These are phyloP conservation scores for Gallinago jamesoni DNA, from an alignment of 2,113 vertebrate genomes.

Conservation along the genomic window DNA sequence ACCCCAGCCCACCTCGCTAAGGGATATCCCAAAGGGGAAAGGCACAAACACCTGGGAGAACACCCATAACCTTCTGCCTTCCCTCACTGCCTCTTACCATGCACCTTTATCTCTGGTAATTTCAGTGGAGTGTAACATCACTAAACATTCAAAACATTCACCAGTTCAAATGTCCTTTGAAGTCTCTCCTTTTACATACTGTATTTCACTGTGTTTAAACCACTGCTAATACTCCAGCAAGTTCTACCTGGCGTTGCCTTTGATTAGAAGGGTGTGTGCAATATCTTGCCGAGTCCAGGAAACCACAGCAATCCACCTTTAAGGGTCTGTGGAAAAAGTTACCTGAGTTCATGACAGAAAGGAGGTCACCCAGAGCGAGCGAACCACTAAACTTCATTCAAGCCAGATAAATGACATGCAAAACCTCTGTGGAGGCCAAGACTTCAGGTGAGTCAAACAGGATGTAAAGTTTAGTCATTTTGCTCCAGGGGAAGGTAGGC, in stretches of 20 bases:
- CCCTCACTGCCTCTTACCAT: not conserved
- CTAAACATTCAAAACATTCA: not conserved
- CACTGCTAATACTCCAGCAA: not conserved
- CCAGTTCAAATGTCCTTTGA: not conserved
- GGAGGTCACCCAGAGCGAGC: not conserved
- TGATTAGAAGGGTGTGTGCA: not conserved
- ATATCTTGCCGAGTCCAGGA: not conserved
- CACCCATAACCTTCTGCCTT: not conserved
- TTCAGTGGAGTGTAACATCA: not conserved
- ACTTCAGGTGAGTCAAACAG: not conserved
- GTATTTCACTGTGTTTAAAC: not conserved
- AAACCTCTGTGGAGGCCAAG: not conserved
- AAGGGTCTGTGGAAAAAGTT: not conserved
- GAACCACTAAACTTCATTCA: not conserved
- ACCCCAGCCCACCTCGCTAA: not conserved
- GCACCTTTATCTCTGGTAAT: not conserved
- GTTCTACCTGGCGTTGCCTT: not conserved
- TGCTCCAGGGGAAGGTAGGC: not conserved
- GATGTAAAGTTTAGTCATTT: not conserved
- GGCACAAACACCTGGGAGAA: not conserved
- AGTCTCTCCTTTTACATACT: not conserved
- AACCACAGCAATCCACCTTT: not conserved
- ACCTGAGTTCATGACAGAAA: not conserved
- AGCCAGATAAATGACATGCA: not conserved
- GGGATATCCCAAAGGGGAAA: not conserved